Conservation (phyloP, 1,140 invertebrate genomes). For the Cotesia glomerata region DNA sequence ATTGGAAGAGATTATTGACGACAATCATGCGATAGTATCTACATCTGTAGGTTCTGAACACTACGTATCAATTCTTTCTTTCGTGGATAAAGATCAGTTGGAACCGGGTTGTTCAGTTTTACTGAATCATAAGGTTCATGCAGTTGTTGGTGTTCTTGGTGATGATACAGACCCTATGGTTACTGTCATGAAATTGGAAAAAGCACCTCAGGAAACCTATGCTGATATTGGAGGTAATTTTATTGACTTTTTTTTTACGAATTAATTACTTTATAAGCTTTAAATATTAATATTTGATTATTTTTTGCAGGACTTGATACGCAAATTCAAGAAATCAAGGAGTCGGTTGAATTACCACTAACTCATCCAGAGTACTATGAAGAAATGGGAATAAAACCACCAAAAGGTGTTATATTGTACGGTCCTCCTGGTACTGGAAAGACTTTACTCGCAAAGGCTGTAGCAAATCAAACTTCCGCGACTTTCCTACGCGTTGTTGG, state of each 20-base stretch:
- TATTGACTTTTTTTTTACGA: background rate
- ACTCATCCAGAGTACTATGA: slow-evolving; percentile 99
- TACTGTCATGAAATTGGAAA: slow-evolving; percentile 99
- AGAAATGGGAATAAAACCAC: slow-evolving; percentile 99
- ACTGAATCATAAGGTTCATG: slow-evolving; percentile 99
- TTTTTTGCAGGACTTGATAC: slow-evolving; percentile 81
- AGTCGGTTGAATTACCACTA: slow-evolving; percentile 97
- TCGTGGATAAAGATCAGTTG: slow-evolving; percentile 99
- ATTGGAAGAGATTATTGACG: slow-evolving; percentile 99
- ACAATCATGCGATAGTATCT: slow-evolving; percentile 99
- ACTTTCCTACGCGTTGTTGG: slow-evolving; percentile 98
- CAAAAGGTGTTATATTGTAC: slow-evolving; percentile 99
- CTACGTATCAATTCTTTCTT: slow-evolving; percentile 98
- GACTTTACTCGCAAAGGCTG: slow-evolving; percentile 97
- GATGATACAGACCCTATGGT: slow-evolving; percentile 99
- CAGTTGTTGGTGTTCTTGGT: slow-evolving; percentile 96
- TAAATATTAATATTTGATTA: slow-evolving; percentile 16
- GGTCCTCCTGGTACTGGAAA: slow-evolving; percentile 98
- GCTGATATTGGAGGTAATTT: slow-evolving; percentile 92
- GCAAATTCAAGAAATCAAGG: slow-evolving; percentile 99
- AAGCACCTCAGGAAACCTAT: slow-evolving; percentile 99
- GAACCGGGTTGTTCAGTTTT: slow-evolving; percentile 99
- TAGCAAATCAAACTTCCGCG: slow-evolving; percentile 99
- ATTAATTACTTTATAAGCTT: background rate
- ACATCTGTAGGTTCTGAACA: slow-evolving; percentile 99